Percentiles rank a stretch among this genome's conserved stretches.
Conservation (phyloP, 2,113 vertebrate genomes). For the Ornithorhynchus anatinus region DNA sequence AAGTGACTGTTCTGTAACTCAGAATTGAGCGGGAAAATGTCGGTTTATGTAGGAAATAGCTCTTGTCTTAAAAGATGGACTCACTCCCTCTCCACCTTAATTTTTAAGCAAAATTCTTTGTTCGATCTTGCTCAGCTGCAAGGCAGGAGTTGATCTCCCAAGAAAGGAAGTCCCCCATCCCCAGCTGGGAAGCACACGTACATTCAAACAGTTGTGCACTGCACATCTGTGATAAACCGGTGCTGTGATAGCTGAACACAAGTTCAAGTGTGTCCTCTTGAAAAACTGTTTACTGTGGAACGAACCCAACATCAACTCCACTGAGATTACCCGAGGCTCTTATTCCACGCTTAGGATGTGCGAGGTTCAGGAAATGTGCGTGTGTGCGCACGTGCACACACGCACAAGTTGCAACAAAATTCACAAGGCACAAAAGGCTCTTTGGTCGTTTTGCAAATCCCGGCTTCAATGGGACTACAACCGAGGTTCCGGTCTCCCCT, state of each 20-base stretch:
- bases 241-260: neutral
- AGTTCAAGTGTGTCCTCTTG: neutral
- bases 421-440: neutral
- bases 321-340: neutral
- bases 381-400: neutral
- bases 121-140: neutral
- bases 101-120: too few relatives aligned
- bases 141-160: too few relatives aligned
- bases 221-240: neutral
- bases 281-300: neutral
- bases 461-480: too few relatives aligned
- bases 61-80: too few relatives aligned
- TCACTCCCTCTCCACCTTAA: too few relatives aligned
- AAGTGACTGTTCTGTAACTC: too few relatives aligned
- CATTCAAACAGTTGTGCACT: neutral
- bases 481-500: too few relatives aligned
- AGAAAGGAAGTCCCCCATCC: neutral
- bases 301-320: neutral
- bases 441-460: too few relatives aligned
- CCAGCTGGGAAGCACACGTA: neutral
- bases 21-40: too few relatives aligned
- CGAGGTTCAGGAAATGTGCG: neutral
- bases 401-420: neutral
- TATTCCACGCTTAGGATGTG: neutral
- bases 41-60: too few relatives aligned